A percentile compares a stretch with the other conserved stretches of the same genome.
phyloP scores from a whole-genome alignment of 2,113 vertebrate genomes.

The Australoheros scitulus region DNA sequence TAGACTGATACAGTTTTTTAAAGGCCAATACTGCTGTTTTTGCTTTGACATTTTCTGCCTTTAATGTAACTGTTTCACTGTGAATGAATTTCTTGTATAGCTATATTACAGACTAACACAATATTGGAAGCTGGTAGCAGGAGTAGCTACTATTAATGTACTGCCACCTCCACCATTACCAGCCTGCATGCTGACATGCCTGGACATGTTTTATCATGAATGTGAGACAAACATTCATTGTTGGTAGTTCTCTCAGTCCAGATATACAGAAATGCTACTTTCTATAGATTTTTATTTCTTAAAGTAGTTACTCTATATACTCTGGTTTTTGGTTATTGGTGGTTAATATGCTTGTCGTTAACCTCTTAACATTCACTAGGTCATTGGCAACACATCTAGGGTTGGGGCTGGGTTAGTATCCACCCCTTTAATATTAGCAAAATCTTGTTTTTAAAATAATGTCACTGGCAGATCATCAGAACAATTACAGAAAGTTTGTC shows the following conservation, averaged over 20 bases:
- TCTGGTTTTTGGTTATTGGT: background rate
- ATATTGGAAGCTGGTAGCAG: background rate
- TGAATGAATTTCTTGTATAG: conserved; percentile 9
- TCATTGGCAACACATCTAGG: background rate
- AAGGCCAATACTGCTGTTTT: conserved; percentile 51
- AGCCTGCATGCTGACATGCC: background rate
- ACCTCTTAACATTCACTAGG: background rate
- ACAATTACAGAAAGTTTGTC: background rate
- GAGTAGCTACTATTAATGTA: background rate
- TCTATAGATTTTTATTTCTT: background rate
- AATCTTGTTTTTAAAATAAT: background rate
- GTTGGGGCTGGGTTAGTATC: no score
- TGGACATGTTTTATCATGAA: background rate
- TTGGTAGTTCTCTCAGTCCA: background rate
- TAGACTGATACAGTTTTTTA: conserved; percentile 47
- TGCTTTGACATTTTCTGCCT: conserved; percentile 27
- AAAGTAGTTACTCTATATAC: background rate
- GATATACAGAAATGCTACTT: background rate
- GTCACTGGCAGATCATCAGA: background rate
- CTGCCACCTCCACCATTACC: background rate
- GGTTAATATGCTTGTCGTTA: background rate
- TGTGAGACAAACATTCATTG: background rate
- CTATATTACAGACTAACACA: background rate
- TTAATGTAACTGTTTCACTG: conserved; percentile 22
- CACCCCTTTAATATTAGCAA: background rate